A percentile compares a stretch with the other conserved stretches of the same genome.
phyloP scores from a whole-genome alignment of 2,113 vertebrate genomes.

The Pristiophorus japonicus region DNA sequence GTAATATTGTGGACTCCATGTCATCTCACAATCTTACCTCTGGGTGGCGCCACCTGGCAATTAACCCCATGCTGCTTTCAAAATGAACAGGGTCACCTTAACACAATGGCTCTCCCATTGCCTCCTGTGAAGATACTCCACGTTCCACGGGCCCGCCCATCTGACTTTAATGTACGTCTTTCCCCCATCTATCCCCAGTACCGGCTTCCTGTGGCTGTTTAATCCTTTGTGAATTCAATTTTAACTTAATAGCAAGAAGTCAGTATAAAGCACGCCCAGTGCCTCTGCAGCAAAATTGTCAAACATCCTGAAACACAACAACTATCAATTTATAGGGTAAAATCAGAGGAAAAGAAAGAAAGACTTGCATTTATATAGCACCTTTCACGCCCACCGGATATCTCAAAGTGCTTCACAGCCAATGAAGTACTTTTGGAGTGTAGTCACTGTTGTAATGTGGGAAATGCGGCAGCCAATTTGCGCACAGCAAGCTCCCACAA shows the following conservation, averaged over 20 bases:
- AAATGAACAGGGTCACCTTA: background rate
- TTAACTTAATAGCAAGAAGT: background rate
- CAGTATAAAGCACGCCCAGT: too few species aligned
- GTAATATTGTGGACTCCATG: too few species aligned
- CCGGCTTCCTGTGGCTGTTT: background rate
- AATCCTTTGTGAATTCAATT: background rate
- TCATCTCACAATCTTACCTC: background rate
- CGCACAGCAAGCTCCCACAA: too few species aligned
- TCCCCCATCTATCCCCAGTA: background rate
- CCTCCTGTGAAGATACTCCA: background rate
- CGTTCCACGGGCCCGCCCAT: background rate
- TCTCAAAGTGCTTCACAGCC: too few species aligned
- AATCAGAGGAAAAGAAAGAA: background rate
- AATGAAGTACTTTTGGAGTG: too few species aligned
- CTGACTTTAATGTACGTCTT: background rate
- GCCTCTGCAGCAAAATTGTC: too few species aligned
- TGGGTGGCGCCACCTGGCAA: background rate
- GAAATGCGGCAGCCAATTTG: too few species aligned
- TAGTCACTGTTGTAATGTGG: too few species aligned
- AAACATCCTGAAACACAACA: background rate
- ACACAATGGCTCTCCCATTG: too few species aligned
- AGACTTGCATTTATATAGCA: too few species aligned
- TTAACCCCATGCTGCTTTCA: background rate
- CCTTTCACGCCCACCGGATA: too few species aligned
- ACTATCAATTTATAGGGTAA: background rate